Evolutionary conservation across 2,888 invertebrate species (phyloP), one percentile per base, ranked within the genome.

Genomic region (Hypercompe scribonia): DNA sequence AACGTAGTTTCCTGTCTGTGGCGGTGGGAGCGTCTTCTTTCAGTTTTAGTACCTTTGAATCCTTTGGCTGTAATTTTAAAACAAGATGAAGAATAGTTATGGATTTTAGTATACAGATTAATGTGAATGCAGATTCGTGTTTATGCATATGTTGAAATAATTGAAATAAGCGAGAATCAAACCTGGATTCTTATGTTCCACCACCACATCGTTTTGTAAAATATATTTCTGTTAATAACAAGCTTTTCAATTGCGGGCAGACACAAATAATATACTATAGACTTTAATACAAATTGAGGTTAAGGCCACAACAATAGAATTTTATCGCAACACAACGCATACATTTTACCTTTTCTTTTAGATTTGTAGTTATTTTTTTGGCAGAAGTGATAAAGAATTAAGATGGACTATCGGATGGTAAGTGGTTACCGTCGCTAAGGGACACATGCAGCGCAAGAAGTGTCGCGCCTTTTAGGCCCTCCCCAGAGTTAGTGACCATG

Each of bases 31-130:
- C 73, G 54, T 91, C 92, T 0, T 95, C 95, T 75, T 92, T 92
- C 66, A 94, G 77, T 71, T 94, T 95, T 21, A 94, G 82, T 0
- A 94, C 80, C 84, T 95, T 95, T 2, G 89, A 87, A 46, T 92
- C 93, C 81, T 93, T 95, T 4, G 92, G 90, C 94, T 95, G 92
- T 88, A 93, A 78, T 50, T 39, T 65, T 36, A 36, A 36, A 2
- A 68, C 8, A 15, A n/a, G 10, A 5, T 46, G 21, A 66, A 66
- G 2, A 5, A 5, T 13, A 31, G 31, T 65, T 28, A 2, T n/a
- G n/a, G n/a, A 54, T 54, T 24, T n/a, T n/a, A 58, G 28, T 13
- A 28, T 5, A 28, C 3, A 28, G 13, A 58, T 10, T 24, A 24
- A 50, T 50, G 24, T 28, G 28, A 58, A 15, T 58, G 15, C 13